Base-by-base conservation (phyloP, 1,140 invertebrate genomes). In the Lucilia cuprina region DNA sequence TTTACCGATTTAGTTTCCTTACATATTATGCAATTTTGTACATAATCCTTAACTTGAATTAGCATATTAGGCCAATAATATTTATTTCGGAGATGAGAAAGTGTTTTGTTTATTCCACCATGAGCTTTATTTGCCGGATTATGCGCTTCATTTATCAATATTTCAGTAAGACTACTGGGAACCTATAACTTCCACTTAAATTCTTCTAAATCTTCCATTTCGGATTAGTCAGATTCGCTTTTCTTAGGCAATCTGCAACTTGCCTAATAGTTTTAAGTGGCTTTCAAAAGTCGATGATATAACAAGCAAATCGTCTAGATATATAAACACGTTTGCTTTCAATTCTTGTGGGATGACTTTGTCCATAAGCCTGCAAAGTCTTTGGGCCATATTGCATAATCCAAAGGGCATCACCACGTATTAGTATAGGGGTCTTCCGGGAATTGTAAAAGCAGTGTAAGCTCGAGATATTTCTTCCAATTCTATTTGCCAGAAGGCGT, bases 271-370 rank as follows among this genome's bases (percentile, higher is more conserved):
- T n/a, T 84, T 30, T 0, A 93, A 82, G 84, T 93, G 92, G n/a
- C 91, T 86, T 7, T 92, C 88, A 77, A 91, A 90, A 17, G 85
- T 88, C 8, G 86, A 83, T 5, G 86, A 87, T 41, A 89, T 88
- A 19, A 93, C 85, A 0, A 93, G 85, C 2, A 93, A 87, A 83
- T 94, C 93, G 86, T 93, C 93, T 0, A 93, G 47, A 83, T 93
- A 90, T 2, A 85, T 85, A 77, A 90, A 89, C 0, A 88, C 86
- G 7, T 86, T 86, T 0, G 65, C 12, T 17, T 87, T 86, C 19
- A 89, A 86, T 17, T 89, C 85, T 2, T 85, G 47, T 4, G 85
- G 82, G 34, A 86, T 86, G 50, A 86, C 84, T 49, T 85, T 80
- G 65, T 87, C 82, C 83, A 93, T 92, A 9, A 91, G 86, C 10